These are phyloP conservation scores for Myoxocephalus aenaeus DNA, from an alignment of 2,797 vertebrate genomes.

Conservation along the genomic window DNA sequence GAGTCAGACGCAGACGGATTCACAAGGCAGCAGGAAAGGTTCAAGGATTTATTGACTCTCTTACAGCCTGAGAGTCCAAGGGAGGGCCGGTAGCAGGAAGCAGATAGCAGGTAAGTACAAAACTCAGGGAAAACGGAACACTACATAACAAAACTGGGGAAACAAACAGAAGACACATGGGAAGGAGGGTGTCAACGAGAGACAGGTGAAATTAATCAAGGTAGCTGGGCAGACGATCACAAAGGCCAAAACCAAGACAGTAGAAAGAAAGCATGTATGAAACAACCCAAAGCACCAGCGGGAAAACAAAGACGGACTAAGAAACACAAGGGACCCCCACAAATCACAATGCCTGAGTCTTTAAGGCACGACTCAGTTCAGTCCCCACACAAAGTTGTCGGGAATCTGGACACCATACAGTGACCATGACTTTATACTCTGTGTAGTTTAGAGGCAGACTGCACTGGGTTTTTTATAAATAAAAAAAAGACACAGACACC, in stretches of 20 bases:
- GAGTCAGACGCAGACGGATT: not conserved
- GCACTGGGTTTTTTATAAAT: not conserved
- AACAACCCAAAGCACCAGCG: not conserved
- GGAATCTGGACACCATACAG: not conserved
- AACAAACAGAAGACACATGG: not conserved
- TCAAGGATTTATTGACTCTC: not conserved
- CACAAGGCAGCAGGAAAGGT: not conserved
- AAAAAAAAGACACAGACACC: constrained; percentile 68
- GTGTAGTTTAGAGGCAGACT: not conserved
- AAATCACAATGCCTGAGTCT: not conserved
- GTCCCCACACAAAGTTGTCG: not conserved
- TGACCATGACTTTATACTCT: not conserved
- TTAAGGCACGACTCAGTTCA: not conserved
- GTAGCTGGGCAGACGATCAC: not conserved
- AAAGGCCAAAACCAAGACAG: not conserved
- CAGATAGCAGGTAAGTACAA: not conserved
- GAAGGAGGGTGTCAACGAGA: not conserved
- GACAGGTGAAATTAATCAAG: not conserved
- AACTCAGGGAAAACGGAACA: not conserved
- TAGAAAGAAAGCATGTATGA: not conserved
- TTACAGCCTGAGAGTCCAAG: not conserved
- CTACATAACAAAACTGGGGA: not conserved
- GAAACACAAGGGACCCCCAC: not conserved
- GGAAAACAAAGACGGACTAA: not conserved
- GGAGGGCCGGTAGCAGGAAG: not conserved